These are phyloP conservation scores for Lucifuga dentata DNA, from an alignment of 2,113 vertebrate genomes.

Conservation along the genomic window DNA sequence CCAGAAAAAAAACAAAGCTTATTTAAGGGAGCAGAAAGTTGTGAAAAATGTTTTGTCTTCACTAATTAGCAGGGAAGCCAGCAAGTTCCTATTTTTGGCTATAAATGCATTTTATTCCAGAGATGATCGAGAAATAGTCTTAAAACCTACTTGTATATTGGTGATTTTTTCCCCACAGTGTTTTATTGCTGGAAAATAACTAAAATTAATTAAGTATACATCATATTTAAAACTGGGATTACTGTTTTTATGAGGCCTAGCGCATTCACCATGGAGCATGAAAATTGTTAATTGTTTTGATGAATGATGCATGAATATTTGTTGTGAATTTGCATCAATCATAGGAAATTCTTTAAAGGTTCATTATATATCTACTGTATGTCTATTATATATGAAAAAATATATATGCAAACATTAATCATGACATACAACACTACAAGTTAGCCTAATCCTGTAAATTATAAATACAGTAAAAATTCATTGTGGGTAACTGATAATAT, in stretches of 20 bases:
- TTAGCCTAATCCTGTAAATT: too few relatives aligned
- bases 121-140: slow-evolving; percentile 35
- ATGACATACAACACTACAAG: too few relatives aligned
- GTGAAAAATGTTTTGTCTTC: slow-evolving; percentile 56
- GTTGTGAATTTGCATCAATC: slow-evolving; percentile 7
- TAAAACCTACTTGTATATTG: neutral
- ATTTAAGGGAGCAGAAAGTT: slow-evolving; percentile 64
- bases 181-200: slow-evolving; percentile 14
- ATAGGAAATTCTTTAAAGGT: neutral
- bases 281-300: neutral
- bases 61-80: slow-evolving; percentile 64
- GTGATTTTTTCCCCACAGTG: slow-evolving; percentile 3
- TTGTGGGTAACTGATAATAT: slow-evolving; percentile 62
- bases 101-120: slow-evolving; percentile 28
- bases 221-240: slow-evolving; percentile 17
- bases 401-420: too few relatives aligned
- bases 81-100: neutral
- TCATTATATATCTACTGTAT: too few relatives aligned
- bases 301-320: slow-evolving; percentile 1
- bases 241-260: slow-evolving; percentile 11
- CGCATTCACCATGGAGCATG: neutral
- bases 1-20: slow-evolving; percentile 64
- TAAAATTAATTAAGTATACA: slow-evolving; percentile 33
- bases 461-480: slow-evolving; percentile 2
- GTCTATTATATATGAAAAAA: too few relatives aligned